phyloP scores from a whole-genome alignment of 2,797 vertebrate genomes.

The Triplophysa bombifrons region DNA sequence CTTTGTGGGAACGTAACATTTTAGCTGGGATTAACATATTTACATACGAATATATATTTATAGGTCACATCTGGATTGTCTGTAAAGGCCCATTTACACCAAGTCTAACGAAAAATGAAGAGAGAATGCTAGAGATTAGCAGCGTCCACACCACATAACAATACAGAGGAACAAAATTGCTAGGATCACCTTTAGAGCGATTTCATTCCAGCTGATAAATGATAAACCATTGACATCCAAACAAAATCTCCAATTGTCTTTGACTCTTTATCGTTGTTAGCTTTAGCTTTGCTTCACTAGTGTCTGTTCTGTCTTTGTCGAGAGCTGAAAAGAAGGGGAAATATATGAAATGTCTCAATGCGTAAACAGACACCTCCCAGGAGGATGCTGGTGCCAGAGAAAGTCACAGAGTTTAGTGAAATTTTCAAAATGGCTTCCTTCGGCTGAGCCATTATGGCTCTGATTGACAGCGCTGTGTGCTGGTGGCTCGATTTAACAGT shows the following conservation, averaged over 20 bases:
- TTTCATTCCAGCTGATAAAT: too few species aligned
- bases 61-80: too few species aligned
- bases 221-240: background rate
- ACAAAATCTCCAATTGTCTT: background rate
- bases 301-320: background rate
- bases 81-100: background rate
- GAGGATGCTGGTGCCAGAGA: background rate
- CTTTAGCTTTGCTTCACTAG: background rate
- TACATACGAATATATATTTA: too few species aligned
- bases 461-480: slow-evolving; percentile 53
- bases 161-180: too few species aligned
- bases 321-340: background rate
- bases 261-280: background rate
- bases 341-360: background rate
- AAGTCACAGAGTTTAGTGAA: slow-evolving; percentile 12
- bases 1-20: too few species aligned
- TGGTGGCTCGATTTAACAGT: slow-evolving; percentile 57
- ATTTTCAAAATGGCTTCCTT: slow-evolving; percentile 53
- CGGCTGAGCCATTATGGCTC: slow-evolving; percentile 40
- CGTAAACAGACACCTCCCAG: background rate
- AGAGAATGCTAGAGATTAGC: too few species aligned
- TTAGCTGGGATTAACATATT: too few species aligned
- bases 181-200: too few species aligned
- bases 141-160: too few species aligned
- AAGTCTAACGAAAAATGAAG: too few species aligned